phyloP scores from a whole-genome alignment of 64 coral and sea anemone species.

The Montipora sp. region DNA sequence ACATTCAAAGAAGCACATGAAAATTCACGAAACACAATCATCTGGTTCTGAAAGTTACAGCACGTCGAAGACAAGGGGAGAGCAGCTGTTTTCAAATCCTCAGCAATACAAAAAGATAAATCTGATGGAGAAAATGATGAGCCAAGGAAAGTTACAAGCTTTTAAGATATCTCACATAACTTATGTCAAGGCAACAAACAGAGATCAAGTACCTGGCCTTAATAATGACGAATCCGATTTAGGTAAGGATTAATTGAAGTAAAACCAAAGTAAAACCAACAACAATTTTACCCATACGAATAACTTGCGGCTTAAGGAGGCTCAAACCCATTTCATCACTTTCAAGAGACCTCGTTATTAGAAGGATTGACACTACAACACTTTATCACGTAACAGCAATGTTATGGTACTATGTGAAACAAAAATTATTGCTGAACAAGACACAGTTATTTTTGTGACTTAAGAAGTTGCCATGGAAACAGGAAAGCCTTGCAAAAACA shows the following conservation, averaged over 20 bases:
- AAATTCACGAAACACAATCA: not conserved
- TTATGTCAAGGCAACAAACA: not conserved
- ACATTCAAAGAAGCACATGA: not conserved
- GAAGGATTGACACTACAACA: no score
- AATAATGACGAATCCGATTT: slow-evolving; percentile 40
- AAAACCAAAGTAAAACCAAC: no score
- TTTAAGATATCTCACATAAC: slow-evolving; percentile 56
- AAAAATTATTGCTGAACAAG: no score
- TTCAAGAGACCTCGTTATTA: no score
- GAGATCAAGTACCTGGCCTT: slow-evolving; percentile 44
- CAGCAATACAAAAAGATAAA: slow-evolving; percentile 7
- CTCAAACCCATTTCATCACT: no score
- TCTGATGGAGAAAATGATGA: slow-evolving; percentile 74
- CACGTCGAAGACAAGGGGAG: not conserved
- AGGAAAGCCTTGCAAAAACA: no score
- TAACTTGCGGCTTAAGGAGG: no score
- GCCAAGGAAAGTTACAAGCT: slow-evolving; percentile 35
- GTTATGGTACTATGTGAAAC: no score
- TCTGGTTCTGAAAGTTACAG: slow-evolving; percentile 43
- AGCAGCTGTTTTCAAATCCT: not conserved
- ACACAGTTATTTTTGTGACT: no score
- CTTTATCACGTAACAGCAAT: no score
- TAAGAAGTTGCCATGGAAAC: no score
- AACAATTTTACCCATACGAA: no score
- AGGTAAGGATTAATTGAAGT: slow-evolving; percentile 2